Conservation (phyloP, 53 echinoderm and acorn worm genomes). For the Hippasteria phrygiana region DNA sequence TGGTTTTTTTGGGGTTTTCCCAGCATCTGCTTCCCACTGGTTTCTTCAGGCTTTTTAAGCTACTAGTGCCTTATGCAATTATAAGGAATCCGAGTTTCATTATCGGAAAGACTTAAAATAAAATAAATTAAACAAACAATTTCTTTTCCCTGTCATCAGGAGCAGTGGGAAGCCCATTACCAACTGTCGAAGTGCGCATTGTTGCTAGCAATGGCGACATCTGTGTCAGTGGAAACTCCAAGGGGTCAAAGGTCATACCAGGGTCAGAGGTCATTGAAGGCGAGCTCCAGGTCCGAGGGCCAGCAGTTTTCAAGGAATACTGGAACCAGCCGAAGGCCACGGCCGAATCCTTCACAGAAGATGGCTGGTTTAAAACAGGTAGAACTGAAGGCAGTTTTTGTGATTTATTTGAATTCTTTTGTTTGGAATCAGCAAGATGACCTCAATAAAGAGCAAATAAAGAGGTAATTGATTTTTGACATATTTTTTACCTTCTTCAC, state of each 20-base stretch:
- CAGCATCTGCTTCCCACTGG: too few relatives aligned
- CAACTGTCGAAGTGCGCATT: conserved; percentile 84
- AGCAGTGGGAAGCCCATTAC: conserved; percentile 92
- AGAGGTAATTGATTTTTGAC: too few relatives aligned
- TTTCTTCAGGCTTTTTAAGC: too few relatives aligned
- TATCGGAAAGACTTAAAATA: too few relatives aligned
- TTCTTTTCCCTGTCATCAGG: conserved; percentile 50
- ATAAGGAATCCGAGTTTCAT: too few relatives aligned
- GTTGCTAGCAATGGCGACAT: conserved; percentile 66
- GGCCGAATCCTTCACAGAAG: conserved; percentile 75
- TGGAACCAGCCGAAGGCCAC: conserved; percentile 89
- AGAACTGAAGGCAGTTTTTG: neutral
- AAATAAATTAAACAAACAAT: too few relatives aligned
- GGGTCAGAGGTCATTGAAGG: conserved; percentile 76
- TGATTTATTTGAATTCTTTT: neutral
- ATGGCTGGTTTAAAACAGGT: conserved; percentile 99
- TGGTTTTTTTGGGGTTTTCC: too few relatives aligned
- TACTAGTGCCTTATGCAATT: too few relatives aligned
- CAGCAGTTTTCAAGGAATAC: conserved; percentile 89
- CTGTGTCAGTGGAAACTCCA: conserved; percentile 74
- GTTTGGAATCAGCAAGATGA: too few relatives aligned
- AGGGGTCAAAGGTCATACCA: conserved; percentile 70
- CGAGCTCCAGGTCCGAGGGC: conserved; percentile 93
- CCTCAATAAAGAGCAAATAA: too few relatives aligned
- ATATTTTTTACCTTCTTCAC: too few relatives aligned